Evolutionary conservation across 2,113 vertebrate species (phyloP).

Genomic region (Scophthalmus maximus): DNA sequence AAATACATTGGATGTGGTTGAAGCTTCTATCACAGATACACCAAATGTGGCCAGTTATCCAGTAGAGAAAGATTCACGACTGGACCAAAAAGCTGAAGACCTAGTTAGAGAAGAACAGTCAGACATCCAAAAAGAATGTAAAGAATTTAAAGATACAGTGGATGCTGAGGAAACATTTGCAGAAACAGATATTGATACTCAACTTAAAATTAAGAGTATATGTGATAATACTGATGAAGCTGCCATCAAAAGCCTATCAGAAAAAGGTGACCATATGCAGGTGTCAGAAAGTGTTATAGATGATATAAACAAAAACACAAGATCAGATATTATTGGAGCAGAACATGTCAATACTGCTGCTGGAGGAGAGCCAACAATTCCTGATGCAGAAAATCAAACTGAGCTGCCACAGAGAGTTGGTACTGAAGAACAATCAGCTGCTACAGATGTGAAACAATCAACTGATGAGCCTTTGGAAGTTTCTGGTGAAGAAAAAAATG

Average conservation of each 20-base stretch:
- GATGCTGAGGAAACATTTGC: slow-evolving; percentile 13
- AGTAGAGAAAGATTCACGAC: slow-evolving; percentile 21
- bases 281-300: slow-evolving; percentile 6
- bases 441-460: slow-evolving; percentile 12
- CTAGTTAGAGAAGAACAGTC: slow-evolving; percentile 1
- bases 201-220: slow-evolving; percentile 25
- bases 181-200: slow-evolving; percentile 13
- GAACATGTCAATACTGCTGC: not conserved
- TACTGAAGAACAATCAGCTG: not conserved
- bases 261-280: slow-evolving; percentile 1
- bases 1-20: not conserved
- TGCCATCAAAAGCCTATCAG: slow-evolving; percentile 18
- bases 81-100: slow-evolving; percentile 4
- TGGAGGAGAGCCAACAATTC: slow-evolving; percentile 10
- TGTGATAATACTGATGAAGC: slow-evolving; percentile 15
- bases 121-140: not conserved
- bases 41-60: not conserved
- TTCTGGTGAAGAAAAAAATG: slow-evolving; percentile 15
- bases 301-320: not conserved
- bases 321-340: not conserved
- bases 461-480: not conserved
- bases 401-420: slow-evolving; percentile 2
- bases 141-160: slow-evolving; percentile 11
- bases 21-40: slow-evolving; percentile 20
- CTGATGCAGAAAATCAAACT: slow-evolving; percentile 22